Evolutionary conservation across 2,888 invertebrate genomes (phyloP), one percentile per base, ranked within the genome.

Genomic region (Rhimphoctona megacephalus): DNA sequence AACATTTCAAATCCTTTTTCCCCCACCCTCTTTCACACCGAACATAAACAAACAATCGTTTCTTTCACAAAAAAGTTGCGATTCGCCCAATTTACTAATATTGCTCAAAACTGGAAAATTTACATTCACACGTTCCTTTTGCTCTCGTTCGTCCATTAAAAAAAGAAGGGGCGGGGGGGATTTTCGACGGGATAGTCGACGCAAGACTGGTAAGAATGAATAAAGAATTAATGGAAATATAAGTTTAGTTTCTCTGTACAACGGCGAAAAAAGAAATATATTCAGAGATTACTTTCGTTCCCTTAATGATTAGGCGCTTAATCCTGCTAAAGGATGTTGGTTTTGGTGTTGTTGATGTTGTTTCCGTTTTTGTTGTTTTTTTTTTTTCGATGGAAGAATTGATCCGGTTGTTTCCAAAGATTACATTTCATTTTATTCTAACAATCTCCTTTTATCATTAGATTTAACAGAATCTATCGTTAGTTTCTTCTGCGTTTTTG

Each of bases 351-450:
- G 57, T 69, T 22, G 49, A 52, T 39, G 30, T 49, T 72, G 25
- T 57, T 46, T n/a, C 9, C 6, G 3, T 1, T 36, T 36, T 79
- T 79, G 66, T 17, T 43, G 8, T 39, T 46, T 61, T 69, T 6
- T 25, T 78, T 52, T 81, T 46, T 78, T 72, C 73, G 30, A 76
- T 83, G 85, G 76, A 85, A 83, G 83, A 80, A 83, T 80, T 36
- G 70, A 86, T 73, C 64, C 79, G 72, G 49, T 22, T 33, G 46
- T 80, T 66, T 73, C 66, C 69, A 81, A 67, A 80, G 64, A 64
- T 77, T 57, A 80, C 83, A 76, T 81, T 83, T 73, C 61, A 77
- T 74, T 86, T 80, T 80, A 81, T 73, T 83, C 81, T 78, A 79
- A 80, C 74, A 80, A 76, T 76, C 77, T 72, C 64, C 19, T 69